Evolutionary conservation across 1,140 invertebrate species (phyloP).

Genomic region (Rhagoletis pomonella): DNA sequence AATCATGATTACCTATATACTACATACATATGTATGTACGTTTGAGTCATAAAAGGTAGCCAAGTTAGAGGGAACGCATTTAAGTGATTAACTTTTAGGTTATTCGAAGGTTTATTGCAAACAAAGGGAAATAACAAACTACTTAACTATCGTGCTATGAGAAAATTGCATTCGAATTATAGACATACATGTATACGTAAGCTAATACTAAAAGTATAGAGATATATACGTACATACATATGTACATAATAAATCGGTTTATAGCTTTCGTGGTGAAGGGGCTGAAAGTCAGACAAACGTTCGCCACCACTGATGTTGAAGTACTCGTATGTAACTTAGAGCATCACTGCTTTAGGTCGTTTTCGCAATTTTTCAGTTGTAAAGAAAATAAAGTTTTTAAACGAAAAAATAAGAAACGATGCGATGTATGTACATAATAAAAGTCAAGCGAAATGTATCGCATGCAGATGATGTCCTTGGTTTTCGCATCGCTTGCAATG

Average conservation of each 20-base stretch:
- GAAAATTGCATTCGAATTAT: too few relatives aligned
- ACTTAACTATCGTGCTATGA: neutral
- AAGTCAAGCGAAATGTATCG: slow-evolving; percentile 37
- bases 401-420: neutral
- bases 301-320: neutral
- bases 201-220: too few relatives aligned
- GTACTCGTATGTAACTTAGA: too few relatives aligned
- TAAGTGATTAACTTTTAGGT: neutral
- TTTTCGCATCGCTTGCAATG: slow-evolving; percentile 8
- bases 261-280: neutral
- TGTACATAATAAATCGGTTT: slow-evolving; percentile 7
- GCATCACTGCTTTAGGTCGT: neutral
- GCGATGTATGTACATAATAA: neutral
- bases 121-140: neutral
- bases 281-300: too few relatives aligned
- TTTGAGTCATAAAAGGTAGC: neutral
- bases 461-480: slow-evolving; percentile 42
- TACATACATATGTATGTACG: too few relatives aligned
- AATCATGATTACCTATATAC: neutral
- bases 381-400: neutral
- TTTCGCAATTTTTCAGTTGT: neutral
- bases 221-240: neutral
- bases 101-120: neutral
- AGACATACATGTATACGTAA: too few relatives aligned
- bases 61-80: neutral